phyloP scores from a whole-genome alignment of 2,888 invertebrate genomes.

The Buathra laborator region DNA sequence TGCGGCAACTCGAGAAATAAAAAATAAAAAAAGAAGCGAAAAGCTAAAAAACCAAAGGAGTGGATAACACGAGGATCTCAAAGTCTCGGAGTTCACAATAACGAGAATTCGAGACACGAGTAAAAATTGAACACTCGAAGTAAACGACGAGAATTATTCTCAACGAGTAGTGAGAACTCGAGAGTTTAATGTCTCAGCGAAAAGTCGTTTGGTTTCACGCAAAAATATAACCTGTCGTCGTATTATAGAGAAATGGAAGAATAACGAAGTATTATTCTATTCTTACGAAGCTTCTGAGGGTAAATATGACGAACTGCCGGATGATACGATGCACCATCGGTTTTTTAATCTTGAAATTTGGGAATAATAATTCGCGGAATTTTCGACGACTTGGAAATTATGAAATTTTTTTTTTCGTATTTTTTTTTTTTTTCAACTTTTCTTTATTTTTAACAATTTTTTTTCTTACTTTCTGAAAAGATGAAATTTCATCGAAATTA shows the following conservation, averaged over 20 bases:
- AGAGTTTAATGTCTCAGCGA: slow-evolving; percentile 50
- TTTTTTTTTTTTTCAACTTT: not conserved
- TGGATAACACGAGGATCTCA: slow-evolving; percentile 39
- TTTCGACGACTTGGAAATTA: not conserved
- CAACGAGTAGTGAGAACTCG: not conserved
- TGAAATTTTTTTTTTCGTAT: not conserved
- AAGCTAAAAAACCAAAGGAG: slow-evolving; percentile 29
- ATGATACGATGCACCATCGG: not conserved
- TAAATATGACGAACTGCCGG: not conserved
- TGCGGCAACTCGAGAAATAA: not conserved
- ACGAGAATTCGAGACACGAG: slow-evolving; percentile 25
- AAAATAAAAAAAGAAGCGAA: slow-evolving; percentile 22
- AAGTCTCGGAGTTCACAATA: slow-evolving; percentile 11
- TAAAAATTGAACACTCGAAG: not conserved
- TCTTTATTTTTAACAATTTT: not conserved
- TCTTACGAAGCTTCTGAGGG: slow-evolving; percentile 34
- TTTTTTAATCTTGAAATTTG: not conserved
- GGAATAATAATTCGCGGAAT: not conserved
- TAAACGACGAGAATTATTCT: not conserved
- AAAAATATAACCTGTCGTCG: slow-evolving; percentile 10
- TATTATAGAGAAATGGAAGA: slow-evolving; percentile 15
- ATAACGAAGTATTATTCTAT: slow-evolving; percentile 29
- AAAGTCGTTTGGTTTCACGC: slow-evolving; percentile 6
- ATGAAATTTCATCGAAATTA: too few species aligned
- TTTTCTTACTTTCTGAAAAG: too few species aligned